Evolutionary conservation across 1,140 invertebrate species (phyloP), one percentile per base, ranked within the genome.

Genomic region (Adelges cooleyi): DNA sequence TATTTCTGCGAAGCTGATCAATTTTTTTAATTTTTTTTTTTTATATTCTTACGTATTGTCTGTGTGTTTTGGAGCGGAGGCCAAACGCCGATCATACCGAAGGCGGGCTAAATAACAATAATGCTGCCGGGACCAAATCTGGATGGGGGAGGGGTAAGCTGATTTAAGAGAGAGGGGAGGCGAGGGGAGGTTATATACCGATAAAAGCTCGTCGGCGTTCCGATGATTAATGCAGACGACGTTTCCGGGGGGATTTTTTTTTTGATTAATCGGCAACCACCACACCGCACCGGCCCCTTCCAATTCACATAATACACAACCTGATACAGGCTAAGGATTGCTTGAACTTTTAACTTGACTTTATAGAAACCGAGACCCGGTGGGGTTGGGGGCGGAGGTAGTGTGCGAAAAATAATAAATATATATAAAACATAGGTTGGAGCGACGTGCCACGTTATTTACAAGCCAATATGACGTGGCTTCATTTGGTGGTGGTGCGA

Each of bases 211-310:
- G 20, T 40, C 15, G 52, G 18, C 25, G 52, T 54, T 40, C 36
- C 25, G 52, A 54, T 54, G 52, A 54, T 54, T 54, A 54, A 54
- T 54, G 36, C 52, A 40, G 13, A 23, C 36, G 36, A 22, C 8
- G 20, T 40, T 54, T 54, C 36, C 36, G 36, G 52, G 25, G 15
- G 38, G n/a, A 40, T n/a, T n/a, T n/a, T n/a, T n/a, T n/a, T n/a
- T 54, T 54, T 54, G 36, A 54, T 54, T 54, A 54, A 54, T 54
- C 52, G 52, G 42, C 52, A 54, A 5, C 36, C 11, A 54, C n/a
- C n/a, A n/a, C n/a, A n/a, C n/a, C n/a, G n/a, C n/a, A n/a, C n/a
- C 40, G 13, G 29, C 15, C 20, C 20, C 8, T n/a, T 40, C 15
- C 13, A 54, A 23, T 8, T 23, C 13, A 23, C 38, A 23, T 22